Evolutionary conservation across 2,888 invertebrate genomes (phyloP).

Genomic region (Hirtodrosophila trivittata): DNA sequence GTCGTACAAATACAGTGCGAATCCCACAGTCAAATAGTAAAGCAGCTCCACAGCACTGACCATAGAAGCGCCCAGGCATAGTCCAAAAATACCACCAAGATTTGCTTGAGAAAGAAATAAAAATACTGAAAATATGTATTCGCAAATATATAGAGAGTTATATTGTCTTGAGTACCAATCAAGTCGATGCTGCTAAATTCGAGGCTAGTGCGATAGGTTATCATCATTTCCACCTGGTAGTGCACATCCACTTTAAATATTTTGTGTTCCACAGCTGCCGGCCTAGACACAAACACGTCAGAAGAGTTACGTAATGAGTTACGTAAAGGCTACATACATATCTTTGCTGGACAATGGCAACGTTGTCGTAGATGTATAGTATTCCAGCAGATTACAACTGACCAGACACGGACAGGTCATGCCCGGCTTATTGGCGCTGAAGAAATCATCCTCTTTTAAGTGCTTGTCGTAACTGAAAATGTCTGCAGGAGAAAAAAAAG

Average conservation of each 20-base stretch:
- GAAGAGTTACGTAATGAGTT: too few species aligned
- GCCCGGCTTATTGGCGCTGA: conserved; percentile 74
- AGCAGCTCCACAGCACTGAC: conserved; percentile 84
- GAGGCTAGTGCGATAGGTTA: conserved; percentile 83
- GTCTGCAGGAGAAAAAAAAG: conserved; percentile 47
- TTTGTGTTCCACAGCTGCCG: conserved; percentile 36
- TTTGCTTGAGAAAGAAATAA: conserved; percentile 76
- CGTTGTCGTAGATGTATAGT: conserved; percentile 68
- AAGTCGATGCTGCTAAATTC: conserved; percentile 84
- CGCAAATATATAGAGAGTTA: background rate
- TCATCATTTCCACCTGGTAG: conserved; percentile 81
- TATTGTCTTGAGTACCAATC: conserved; percentile 80
- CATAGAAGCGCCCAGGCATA: conserved; percentile 84
- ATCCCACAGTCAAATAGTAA: conserved; percentile 82
- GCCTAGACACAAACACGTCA: conserved; percentile 26
- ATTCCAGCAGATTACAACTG: conserved; percentile 79
- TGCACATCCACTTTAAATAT: conserved; percentile 83
- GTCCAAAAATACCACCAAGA: conserved; percentile 84
- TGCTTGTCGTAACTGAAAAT: conserved; percentile 80
- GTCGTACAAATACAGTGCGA: conserved; percentile 74
- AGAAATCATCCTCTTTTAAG: conserved; percentile 71
- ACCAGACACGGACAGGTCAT: conserved; percentile 81
- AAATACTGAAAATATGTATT: background rate
- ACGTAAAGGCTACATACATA: conserved; percentile 49
- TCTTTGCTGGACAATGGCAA: conserved; percentile 47